Evolutionary conservation across 2,113 vertebrate genomes (phyloP), one percentile per base, ranked within the genome.

Genomic region (Cheilinus undulatus): DNA sequence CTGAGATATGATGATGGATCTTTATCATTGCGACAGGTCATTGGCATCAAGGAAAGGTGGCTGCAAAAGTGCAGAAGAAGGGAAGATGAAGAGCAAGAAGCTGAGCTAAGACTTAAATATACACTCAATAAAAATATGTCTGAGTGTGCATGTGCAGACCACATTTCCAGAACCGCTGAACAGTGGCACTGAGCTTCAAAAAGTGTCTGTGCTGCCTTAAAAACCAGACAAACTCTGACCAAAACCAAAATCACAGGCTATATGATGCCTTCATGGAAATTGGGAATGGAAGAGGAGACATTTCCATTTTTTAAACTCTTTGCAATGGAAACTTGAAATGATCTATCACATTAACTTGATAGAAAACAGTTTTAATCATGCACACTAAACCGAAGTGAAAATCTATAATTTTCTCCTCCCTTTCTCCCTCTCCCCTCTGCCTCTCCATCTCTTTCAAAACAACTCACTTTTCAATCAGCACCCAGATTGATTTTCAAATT

Each of bases 121-220:
- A 42, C 26, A 57, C 75, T 57, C 61, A 43, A 56, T 71, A 78
- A 84, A 86, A 20, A 27, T 69, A 52, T 51, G 49, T n/a, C n/a
- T 20, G 49, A 22, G 45, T 46, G 75, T 48, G 54, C 13, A 17
- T 70, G 22, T 36, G 53, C 54, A 76, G 49, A 80, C 86, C 80
- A 78, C 85, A 90, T 91, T 90, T 92, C 76, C 85, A 83, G 38
- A 87, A 86, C 86, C 83, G 61, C 88, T 67, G 82, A 85, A 81
- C 76, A 89, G 86, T 82, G 81, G 69, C 80, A 83, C 52, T 53
- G 43, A 57, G 32, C 69, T 88, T 85, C 66, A 90, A 66, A 85
- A 70, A 82, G 63, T 65, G 64, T 69, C 73, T 56, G 58, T 32
- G 52, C 70, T 80, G 73, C 78, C 78, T 87, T 84, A 75, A 75